Base-by-base conservation (phyloP, 2,888 invertebrate species). In the Sminthurinus aureus region DNA sequence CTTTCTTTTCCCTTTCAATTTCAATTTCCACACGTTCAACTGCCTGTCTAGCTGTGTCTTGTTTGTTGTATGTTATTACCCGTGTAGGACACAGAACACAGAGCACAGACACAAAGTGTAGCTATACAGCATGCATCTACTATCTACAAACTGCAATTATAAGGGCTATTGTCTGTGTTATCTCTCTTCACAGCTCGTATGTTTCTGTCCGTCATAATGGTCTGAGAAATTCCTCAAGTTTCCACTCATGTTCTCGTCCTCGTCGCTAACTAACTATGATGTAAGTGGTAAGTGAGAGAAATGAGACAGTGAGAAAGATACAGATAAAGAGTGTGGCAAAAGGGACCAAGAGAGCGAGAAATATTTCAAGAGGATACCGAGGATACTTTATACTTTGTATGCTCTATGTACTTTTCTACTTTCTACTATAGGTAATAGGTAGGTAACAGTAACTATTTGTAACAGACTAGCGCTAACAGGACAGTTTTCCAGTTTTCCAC, bases 151-250 rank as follows among this genome's bases (percentile, higher is more conserved):
- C 38, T 38, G 38, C 38, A 38, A 38, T 38, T 38, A 38, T 38
- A 38, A 38, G 38, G 38, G 38, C 38, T 69, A 20, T 69, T 69
- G 11, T 22, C 22, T 69, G 11, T 69, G 71, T 71, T 71, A 24
- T 71, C 13, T 20, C 22, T 20, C 71, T 24, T 24, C 38, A 38
- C 38, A 38, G 38, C 38, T 38, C 38, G 38, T 71, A 11, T 69
- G 13, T 69, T 20, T 69, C 67, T 26, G 71, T 71, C 71, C 26
- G 24, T 71, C 24, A 12, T 24, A 71, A 24, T 71, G 11, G 20
- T 26, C 71, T 24, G 69, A 22, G 69, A 71, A 71, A 71, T 71
- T 71, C 71, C 71, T 71, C 71, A 26, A 71, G 71, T 71, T 71
- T 71, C 71, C 71, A 71, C 24, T 71, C 71, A 24, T 71, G 71